These are phyloP conservation scores for Hydroisotoma schaefferi DNA, from an alignment of 2,888 invertebrate species.

Conservation along the genomic window DNA sequence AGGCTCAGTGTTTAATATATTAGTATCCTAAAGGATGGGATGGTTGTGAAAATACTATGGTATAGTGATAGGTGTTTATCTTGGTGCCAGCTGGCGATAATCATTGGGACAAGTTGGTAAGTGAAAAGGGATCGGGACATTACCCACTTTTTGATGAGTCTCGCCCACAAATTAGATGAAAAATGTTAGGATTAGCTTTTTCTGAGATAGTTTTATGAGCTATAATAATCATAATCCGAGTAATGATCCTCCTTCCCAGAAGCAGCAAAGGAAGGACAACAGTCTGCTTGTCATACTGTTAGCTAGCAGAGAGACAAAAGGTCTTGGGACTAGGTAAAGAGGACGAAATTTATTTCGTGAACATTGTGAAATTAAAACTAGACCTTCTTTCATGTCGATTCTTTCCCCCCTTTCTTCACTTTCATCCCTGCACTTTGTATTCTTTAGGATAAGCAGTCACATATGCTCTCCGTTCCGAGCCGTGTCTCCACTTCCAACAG, in stretches of 20 bases:
- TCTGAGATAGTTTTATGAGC: slow-evolving; percentile 1
- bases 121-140: neutral
- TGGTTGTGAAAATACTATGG: too few relatives aligned
- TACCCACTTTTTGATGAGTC: slow-evolving; percentile 3
- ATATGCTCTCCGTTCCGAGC: neutral
- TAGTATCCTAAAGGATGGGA: too few relatives aligned
- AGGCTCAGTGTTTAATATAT: too few relatives aligned
- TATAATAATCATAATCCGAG: neutral
- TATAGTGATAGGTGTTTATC: too few relatives aligned
- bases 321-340: neutral
- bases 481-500: neutral
- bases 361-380: slow-evolving; percentile 3
- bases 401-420: slow-evolving; percentile 1
- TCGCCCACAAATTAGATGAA: slow-evolving; percentile 4
- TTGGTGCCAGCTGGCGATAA: slow-evolving; percentile 1
- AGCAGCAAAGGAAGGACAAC: neutral
- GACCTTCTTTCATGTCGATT: neutral
- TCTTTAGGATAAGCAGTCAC: neutral
- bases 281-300: neutral
- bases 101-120: neutral
- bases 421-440: neutral
- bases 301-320: too few relatives aligned
- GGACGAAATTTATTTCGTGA: slow-evolving; percentile 1
- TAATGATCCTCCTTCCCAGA: neutral
- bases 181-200: neutral